These are phyloP conservation scores for Gerris buenoi DNA, from an alignment of 1,140 invertebrate species.

Conservation along the genomic window DNA sequence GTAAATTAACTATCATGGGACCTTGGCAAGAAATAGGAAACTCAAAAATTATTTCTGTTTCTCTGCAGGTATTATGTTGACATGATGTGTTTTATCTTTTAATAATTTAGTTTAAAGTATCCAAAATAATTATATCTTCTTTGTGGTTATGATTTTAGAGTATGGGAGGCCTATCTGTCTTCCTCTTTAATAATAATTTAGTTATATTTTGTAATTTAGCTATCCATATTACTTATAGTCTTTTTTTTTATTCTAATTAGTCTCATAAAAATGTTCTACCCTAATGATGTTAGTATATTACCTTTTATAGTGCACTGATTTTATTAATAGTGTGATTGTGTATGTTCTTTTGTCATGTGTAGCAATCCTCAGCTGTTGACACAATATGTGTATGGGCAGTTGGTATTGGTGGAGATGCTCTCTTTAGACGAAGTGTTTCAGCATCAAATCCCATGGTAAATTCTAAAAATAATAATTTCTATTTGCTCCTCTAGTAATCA, in stretches of 20 bases:
- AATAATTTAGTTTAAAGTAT: neutral
- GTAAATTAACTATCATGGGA: constrained; percentile 62
- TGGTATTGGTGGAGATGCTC: constrained; percentile 62
- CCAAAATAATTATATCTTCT: neutral
- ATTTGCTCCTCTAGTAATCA: too few species aligned
- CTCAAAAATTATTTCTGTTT: constrained; percentile 65
- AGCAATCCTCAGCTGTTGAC: constrained; percentile 14
- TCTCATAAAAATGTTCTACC: too few species aligned
- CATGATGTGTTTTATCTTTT: too few species aligned
- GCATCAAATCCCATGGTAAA: constrained; percentile 46
- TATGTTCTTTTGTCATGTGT: constrained; percentile 7
- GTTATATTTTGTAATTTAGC: too few species aligned
- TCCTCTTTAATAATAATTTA: too few species aligned
- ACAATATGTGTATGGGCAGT: constrained; percentile 58
- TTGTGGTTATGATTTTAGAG: neutral
- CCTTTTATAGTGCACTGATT: too few species aligned
- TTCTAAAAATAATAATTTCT: too few species aligned
- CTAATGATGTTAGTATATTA: too few species aligned
- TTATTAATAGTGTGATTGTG: too few species aligned
- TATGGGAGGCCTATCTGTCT: neutral
- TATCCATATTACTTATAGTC: too few species aligned
- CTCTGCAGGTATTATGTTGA: constrained; percentile 43
- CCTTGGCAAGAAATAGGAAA: constrained; percentile 76
- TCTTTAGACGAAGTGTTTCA: constrained; percentile 60
- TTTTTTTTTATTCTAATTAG: too few species aligned